Base-by-base conservation (phyloP, 2,797 vertebrate species). In the Vultur gryphus region DNA sequence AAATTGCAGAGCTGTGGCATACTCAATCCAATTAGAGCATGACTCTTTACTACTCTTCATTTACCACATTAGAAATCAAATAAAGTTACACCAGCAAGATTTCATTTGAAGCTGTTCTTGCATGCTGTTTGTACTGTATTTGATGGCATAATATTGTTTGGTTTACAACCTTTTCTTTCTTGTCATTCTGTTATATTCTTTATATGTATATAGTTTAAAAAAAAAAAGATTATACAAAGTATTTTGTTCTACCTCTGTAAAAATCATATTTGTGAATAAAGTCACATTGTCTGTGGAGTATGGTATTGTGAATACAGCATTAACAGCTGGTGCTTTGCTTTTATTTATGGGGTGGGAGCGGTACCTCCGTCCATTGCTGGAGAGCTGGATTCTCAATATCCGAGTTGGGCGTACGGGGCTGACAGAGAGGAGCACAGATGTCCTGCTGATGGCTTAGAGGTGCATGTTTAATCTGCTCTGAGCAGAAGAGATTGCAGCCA, bases 211-310 rank as follows among this genome's bases (percentile, higher is more conserved):
- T 98, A 98, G 97, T 96, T 95, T 10, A 91, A 90, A 82, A 65
- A 83, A 87, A 70, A 95, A 93, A 87, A 94, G 77, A 95, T 92
- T 91, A 97, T 97, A 98, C 93, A 97, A 98, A 98, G 97, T 98
- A 98, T 98, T 98, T 98, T 98, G 98, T 98, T 98, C 98, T 98
- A 98, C 98, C 95, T 97, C 97, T 98, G 98, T 98, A 97, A 95
- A 97, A 97, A 96, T 84, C 92, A 96, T 84, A 93, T 93, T 97
- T 98, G 98, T 98, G 98, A 99, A 98, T 98, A 98, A 99, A 99
- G 98, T 98, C 95, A 96, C 75, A 69, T 96, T 96, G 98, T 98
- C 86, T 97, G 98, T 98, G 98, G 97, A 97, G 96, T 98, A 71
- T 25, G 33, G 89, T 86, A 96, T 77, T 94, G 96, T 95, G 97